Conservation (phyloP, 2,797 vertebrate species). For the Taeniopygia guttata region DNA sequence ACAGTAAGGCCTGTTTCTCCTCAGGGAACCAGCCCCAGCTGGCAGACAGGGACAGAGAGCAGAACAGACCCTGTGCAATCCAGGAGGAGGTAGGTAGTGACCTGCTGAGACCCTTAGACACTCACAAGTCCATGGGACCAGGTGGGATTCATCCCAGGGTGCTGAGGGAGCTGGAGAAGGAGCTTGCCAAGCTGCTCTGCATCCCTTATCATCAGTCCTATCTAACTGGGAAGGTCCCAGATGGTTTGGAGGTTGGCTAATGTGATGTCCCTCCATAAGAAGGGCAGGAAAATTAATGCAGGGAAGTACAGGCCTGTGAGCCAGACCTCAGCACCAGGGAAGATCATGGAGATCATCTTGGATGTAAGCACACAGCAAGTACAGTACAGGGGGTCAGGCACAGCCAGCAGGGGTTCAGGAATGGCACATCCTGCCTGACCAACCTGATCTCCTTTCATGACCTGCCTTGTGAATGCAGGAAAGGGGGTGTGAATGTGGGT, state of each 20-base stretch:
- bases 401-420: not conserved
- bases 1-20: not conserved
- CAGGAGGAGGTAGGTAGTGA: not conserved
- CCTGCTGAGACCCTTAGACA: not conserved
- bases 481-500: not conserved
- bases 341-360: not conserved
- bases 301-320: not conserved
- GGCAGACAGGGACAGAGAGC: not conserved
- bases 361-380: not conserved
- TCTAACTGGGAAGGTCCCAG: no score
- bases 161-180: not conserved
- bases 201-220: not conserved
- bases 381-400: not conserved
- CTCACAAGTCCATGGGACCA: not conserved
- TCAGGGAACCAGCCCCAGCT: not conserved
- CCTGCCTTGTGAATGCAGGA: fast-evolving
- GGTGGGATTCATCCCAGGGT: not conserved
- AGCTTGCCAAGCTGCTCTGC: not conserved
- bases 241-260: not conserved
- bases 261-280: not conserved
- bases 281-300: not conserved
- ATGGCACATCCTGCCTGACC: not conserved
- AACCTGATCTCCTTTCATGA: not conserved
- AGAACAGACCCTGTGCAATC: not conserved
- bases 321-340: not conserved